Evolutionary conservation across 2,113 vertebrate species (phyloP).

Genomic region (Jacana jacana): DNA sequence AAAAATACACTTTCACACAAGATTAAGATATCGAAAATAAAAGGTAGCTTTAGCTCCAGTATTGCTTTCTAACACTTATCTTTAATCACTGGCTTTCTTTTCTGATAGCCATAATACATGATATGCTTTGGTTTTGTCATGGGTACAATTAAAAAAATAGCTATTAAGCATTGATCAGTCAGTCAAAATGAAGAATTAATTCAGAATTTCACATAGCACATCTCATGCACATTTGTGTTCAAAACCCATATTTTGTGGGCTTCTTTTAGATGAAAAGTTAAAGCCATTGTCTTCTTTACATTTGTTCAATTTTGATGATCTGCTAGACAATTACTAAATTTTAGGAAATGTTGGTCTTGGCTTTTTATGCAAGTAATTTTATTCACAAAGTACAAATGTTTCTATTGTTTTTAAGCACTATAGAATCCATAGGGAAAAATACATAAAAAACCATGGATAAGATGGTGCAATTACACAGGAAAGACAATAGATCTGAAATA

Average conservation of each 20-base stretch:
- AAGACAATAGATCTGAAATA: neutral
- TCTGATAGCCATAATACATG: neutral
- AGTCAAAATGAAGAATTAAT: neutral
- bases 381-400: neutral
- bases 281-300: neutral
- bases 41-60: neutral
- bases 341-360: neutral
- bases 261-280: neutral
- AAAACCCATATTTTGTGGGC: neutral
- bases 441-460: neutral
- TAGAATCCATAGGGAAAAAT: neutral
- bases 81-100: neutral
- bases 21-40: neutral
- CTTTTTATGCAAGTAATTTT: neutral
- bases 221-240: neutral
- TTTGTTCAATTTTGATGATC: neutral
- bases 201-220: neutral
- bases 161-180: neutral
- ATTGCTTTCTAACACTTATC: neutral
- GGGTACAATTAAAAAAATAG: neutral
- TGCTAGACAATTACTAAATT: neutral
- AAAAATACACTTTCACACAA: neutral
- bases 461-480: neutral
- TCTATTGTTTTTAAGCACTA: neutral
- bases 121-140: neutral